These are phyloP conservation scores for Saccostrea glomerata DNA, from an alignment of 1,140 invertebrate genomes.

Conservation along the genomic window DNA sequence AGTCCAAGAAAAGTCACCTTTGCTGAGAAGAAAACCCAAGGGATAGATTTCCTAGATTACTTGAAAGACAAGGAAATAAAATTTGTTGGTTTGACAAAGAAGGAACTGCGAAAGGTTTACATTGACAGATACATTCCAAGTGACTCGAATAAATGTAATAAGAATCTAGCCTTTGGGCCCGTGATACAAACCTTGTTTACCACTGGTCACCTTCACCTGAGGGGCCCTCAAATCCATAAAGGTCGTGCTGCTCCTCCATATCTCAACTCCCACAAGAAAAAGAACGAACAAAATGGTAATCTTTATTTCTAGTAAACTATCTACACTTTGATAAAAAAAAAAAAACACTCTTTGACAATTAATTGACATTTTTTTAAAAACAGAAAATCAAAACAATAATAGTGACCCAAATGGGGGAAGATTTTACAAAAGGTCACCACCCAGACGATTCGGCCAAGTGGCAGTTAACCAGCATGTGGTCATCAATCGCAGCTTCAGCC, in stretches of 20 bases:
- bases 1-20: conserved; percentile 40
- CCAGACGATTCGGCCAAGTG: neutral
- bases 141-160: conserved; percentile 37
- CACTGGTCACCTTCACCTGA: conserved; percentile 43
- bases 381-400: neutral
- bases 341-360: neutral
- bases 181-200: conserved; percentile 54
- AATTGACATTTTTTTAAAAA: neutral
- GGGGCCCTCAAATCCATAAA: conserved; percentile 40
- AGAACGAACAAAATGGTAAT: neutral
- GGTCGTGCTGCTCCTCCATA: conserved; percentile 4
- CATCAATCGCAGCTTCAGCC: conserved; percentile 45
- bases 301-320: neutral
- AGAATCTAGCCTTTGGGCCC: conserved; percentile 20
- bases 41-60: conserved; percentile 56
- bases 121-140: neutral
- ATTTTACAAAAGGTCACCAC: conserved; percentile 11
- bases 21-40: conserved; percentile 48
- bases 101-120: conserved; percentile 45
- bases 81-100: conserved; percentile 42
- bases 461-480: conserved; percentile 59
- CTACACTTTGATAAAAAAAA: neutral
- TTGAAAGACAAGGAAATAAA: conserved; percentile 46
- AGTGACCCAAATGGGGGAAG: conserved; percentile 8
- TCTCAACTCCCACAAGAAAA: conserved; percentile 33